Evolutionary conservation across 1,140 invertebrate genomes (phyloP).

Genomic region (Hestina assimilis): DNA sequence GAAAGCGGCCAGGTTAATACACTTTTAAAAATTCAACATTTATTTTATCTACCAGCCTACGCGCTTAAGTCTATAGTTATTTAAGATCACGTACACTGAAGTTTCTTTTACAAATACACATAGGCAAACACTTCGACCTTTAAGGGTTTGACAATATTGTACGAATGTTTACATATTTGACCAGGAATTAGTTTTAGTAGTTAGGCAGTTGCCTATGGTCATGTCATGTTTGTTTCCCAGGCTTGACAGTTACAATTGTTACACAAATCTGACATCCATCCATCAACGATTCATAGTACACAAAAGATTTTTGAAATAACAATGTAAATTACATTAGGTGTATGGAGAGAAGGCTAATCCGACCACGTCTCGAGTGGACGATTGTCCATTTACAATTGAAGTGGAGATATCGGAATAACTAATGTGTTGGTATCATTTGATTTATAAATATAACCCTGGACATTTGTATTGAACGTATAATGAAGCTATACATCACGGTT

Average conservation of each 20-base stretch:
- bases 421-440: constrained; percentile 52
- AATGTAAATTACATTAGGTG: constrained; percentile 49
- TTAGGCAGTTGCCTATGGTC: constrained; percentile 19
- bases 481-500: constrained; percentile 42
- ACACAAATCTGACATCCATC: constrained; percentile 19
- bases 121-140: constrained; percentile 54
- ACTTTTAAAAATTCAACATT: constrained; percentile 22
- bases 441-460: constrained; percentile 43
- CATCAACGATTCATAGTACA: constrained; percentile 22
- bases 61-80: constrained; percentile 38
- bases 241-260: constrained; percentile 2
- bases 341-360: constrained; percentile 59
- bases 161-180: constrained; percentile 43
- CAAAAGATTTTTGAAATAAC: constrained; percentile 31
- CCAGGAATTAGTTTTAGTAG: constrained; percentile 42
- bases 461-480: constrained; percentile 41
- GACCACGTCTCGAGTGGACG: constrained; percentile 52
- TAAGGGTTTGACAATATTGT: constrained; percentile 49
- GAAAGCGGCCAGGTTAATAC: constrained; percentile 22
- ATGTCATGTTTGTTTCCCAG: no score
- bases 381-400: constrained; percentile 43
- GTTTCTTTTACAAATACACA: constrained; percentile 47
- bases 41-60: constrained; percentile 35
- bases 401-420: constrained; percentile 51
- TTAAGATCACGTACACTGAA: constrained; percentile 40